Conservation (phyloP, 2,888 invertebrate species). For the Nezara viridula region DNA sequence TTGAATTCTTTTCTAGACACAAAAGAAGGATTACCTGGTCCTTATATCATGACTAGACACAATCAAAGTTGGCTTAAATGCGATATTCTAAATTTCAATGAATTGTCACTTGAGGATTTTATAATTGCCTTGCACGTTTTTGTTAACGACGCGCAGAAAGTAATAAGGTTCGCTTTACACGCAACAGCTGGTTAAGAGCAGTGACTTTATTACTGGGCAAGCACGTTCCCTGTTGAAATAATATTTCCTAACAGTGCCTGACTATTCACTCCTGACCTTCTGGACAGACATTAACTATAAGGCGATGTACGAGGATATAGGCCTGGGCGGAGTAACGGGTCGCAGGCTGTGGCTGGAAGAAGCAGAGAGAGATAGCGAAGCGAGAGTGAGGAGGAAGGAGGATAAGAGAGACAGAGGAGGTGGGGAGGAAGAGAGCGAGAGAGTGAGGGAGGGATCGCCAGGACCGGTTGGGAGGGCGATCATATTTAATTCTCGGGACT, state of each 20-base stretch:
- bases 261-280: conserved; percentile 36
- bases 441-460: conserved; percentile 51
- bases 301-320: conserved; percentile 40
- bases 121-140: neutral
- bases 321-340: conserved; percentile 33
- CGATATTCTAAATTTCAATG: neutral
- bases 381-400: conserved; percentile 52
- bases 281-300: conserved; percentile 31
- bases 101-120: neutral
- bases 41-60: neutral
- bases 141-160: neutral
- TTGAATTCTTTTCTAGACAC: no score
- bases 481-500: conserved; percentile 49
- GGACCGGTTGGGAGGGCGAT: conserved; percentile 52
- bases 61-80: neutral
- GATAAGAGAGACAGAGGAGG: conserved; percentile 18
- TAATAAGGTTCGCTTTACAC: conserved; percentile 20
- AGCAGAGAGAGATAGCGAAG: neutral
- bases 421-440: neutral
- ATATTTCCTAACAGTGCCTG: conserved; percentile 42
- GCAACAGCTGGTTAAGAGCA: neutral
- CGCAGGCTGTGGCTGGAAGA: conserved; percentile 9
- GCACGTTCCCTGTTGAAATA: conserved; percentile 21
- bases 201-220: conserved; percentile 1
- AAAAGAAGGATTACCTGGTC: no score